Conservation (phyloP, 2,888 invertebrate species). For the Orchesella flavescens region DNA sequence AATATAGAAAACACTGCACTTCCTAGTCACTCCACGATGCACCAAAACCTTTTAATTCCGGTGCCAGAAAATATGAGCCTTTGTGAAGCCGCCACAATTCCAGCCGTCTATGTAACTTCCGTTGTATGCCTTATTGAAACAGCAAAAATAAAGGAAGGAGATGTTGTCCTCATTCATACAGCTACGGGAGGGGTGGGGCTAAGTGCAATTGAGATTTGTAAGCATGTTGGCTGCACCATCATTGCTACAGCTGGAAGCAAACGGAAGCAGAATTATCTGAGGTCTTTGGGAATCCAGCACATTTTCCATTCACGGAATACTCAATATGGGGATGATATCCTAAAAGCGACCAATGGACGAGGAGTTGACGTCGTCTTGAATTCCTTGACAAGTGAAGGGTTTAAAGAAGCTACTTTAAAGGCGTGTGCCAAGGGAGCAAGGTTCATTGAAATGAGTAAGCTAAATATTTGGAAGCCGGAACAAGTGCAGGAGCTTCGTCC, state of each 20-base stretch:
- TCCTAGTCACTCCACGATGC: slow-evolving; percentile 24
- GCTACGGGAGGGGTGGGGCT: slow-evolving; percentile 62
- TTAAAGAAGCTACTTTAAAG: slow-evolving; percentile 21
- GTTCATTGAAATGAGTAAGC: slow-evolving; percentile 43
- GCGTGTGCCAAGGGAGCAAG: background rate
- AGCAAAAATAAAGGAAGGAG: slow-evolving; percentile 44
- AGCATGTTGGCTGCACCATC: slow-evolving; percentile 30
- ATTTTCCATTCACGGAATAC: slow-evolving; percentile 56
- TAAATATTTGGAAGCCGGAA: slow-evolving; percentile 22
- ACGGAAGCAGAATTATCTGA: slow-evolving; percentile 49
- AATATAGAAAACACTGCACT: slow-evolving; percentile 32
- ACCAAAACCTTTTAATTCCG: slow-evolving; percentile 1
- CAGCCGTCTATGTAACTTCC: slow-evolving; percentile 47
- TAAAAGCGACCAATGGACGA: slow-evolving; percentile 22
- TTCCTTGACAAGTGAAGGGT: slow-evolving; percentile 52
- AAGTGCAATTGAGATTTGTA: slow-evolving; percentile 46
- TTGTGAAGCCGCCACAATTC: slow-evolving; percentile 51
- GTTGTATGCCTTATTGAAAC: slow-evolving; percentile 38
- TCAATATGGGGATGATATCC: slow-evolving; percentile 32
- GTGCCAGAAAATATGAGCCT: slow-evolving; percentile 33
- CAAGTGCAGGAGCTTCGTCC: slow-evolving; percentile 7
- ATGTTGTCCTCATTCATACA: slow-evolving; percentile 52
- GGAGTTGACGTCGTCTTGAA: slow-evolving; percentile 59
- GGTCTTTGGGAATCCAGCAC: slow-evolving; percentile 45
- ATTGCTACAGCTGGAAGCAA: slow-evolving; percentile 55